Conservation (phyloP, 1,140 invertebrate genomes). For the Cyrtorhinus lividipennis region DNA sequence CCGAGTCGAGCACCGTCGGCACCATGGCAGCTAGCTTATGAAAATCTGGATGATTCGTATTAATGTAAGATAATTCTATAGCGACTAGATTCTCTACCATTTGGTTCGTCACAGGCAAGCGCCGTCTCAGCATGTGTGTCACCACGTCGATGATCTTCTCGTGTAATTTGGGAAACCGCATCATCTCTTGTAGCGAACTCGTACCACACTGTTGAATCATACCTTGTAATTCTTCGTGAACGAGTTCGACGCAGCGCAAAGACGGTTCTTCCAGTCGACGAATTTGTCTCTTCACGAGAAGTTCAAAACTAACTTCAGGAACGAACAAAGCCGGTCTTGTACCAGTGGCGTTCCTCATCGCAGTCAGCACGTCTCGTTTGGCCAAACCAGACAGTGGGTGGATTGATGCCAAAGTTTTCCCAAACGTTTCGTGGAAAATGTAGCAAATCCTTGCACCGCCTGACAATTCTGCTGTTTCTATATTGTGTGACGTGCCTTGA, state of each 20-base stretch:
- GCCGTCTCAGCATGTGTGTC: slow-evolving; percentile 71
- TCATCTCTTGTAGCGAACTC: slow-evolving; percentile 96
- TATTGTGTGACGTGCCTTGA: slow-evolving; percentile 92
- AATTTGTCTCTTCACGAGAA: slow-evolving; percentile 95
- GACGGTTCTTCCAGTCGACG: slow-evolving; percentile 90
- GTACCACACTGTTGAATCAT: slow-evolving; percentile 84
- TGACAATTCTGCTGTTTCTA: slow-evolving; percentile 89
- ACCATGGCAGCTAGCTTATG: slow-evolving; percentile 81
- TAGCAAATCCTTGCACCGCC: slow-evolving; percentile 98
- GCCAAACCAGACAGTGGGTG: slow-evolving; percentile 84
- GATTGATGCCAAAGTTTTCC: slow-evolving; percentile 78
- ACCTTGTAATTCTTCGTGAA: slow-evolving; percentile 98
- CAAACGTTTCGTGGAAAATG: slow-evolving; percentile 98
- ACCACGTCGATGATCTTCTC: slow-evolving; percentile 97
- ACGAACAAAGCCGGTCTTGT: slow-evolving; percentile 93
- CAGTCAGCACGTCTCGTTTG: slow-evolving; percentile 91
- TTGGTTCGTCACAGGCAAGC: slow-evolving; percentile 83
- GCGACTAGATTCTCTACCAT: slow-evolving; percentile 97
- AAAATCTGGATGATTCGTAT: slow-evolving; percentile 99
- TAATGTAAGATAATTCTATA: slow-evolving; percentile 98
- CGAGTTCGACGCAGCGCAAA: slow-evolving; percentile 87
- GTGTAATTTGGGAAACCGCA: slow-evolving; percentile 92
- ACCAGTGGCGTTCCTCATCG: slow-evolving; percentile 95
- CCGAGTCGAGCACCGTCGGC: slow-evolving; percentile 53
- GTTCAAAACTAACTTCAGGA: slow-evolving; percentile 78